Evolutionary conservation across 2,888 invertebrate species (phyloP).

Genomic region (Acheta domesticus): DNA sequence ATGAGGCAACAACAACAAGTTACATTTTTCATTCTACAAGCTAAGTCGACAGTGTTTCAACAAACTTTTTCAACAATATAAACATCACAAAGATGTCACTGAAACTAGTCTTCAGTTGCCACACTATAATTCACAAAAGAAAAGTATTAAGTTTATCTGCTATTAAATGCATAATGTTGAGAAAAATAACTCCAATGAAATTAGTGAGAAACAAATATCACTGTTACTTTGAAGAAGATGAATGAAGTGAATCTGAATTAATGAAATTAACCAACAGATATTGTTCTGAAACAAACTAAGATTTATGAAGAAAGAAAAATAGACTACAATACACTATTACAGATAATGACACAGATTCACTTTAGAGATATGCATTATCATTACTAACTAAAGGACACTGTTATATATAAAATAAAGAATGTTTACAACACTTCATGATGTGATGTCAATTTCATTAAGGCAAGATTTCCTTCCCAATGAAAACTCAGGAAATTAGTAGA

Average conservation of each 20-base stretch:
- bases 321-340: background rate
- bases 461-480: conserved; percentile 18
- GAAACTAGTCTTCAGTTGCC: conserved; percentile 1
- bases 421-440: conserved; percentile 26
- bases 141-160: background rate
- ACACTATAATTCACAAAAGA: background rate
- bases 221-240: no score
- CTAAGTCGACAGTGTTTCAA: conserved; percentile 18
- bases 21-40: background rate
- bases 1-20: background rate
- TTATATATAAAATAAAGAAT: background rate
- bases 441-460: conserved; percentile 22
- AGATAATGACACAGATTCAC: conserved; percentile 1
- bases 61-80: conserved; percentile 18
- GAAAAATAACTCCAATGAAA: no score
- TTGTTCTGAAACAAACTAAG: background rate
- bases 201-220: no score
- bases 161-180: no score
- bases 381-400: conserved; percentile 1
- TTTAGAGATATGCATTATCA: background rate
- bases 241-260: no score
- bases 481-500: background rate
- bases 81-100: background rate
- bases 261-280: background rate
- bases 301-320: background rate